phyloP scores from a whole-genome alignment of 1,140 invertebrate species.

The Heliconius eleuchia region DNA sequence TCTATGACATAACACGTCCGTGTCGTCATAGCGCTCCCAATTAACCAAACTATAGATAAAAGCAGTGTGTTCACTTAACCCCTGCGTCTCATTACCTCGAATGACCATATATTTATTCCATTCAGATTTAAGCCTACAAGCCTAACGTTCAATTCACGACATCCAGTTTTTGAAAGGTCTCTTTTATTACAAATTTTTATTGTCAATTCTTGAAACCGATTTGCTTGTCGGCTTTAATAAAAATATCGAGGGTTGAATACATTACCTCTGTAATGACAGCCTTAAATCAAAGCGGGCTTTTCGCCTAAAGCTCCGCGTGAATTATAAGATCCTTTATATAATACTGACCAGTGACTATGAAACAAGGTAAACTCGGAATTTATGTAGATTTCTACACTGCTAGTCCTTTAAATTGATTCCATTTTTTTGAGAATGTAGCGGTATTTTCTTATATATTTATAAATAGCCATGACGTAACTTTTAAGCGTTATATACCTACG shows the following conservation, averaged over 20 bases:
- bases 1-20: too few species aligned
- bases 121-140: background rate
- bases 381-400: background rate
- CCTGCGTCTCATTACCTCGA: too few species aligned
- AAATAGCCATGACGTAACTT: too few species aligned
- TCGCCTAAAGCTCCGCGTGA: background rate
- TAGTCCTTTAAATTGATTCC: background rate
- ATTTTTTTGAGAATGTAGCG: background rate
- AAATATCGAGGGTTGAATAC: conserved; percentile 3
- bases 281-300: background rate
- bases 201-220: conserved; percentile 10
- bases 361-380: background rate
- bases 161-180: background rate
- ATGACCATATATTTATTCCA: too few species aligned
- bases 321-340: conserved; percentile 12
- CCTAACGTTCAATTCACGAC: background rate
- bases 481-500: too few species aligned
- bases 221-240: conserved; percentile 4
- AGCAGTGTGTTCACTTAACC: too few species aligned
- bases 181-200: conserved; percentile 8
- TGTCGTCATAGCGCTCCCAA: too few species aligned
- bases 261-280: conserved; percentile 3
- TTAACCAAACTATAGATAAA: too few species aligned
- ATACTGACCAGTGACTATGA: conserved; percentile 1
- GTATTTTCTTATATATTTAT: too few species aligned